These are phyloP conservation scores for Andinoacara biseriatus DNA, from an alignment of 2,113 vertebrate species.

Conservation along the genomic window DNA sequence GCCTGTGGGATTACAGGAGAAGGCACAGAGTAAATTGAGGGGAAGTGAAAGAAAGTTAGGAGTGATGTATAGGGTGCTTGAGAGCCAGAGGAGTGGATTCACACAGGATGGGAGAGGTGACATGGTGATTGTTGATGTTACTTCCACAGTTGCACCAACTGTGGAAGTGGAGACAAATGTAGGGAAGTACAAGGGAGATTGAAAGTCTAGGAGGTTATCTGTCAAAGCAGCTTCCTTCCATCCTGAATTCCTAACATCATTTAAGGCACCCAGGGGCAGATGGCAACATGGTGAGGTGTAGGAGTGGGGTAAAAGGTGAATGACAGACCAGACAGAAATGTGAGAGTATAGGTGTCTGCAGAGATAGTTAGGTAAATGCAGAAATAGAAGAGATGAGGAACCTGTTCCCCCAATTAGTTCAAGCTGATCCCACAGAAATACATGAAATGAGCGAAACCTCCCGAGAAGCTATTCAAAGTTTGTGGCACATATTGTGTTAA, in stretches of 20 bases:
- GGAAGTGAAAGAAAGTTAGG: slow-evolving; percentile 36
- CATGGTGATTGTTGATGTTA: slow-evolving; percentile 46
- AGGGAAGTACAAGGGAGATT: slow-evolving; percentile 34
- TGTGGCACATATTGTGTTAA: not conserved
- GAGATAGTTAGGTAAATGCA: not conserved
- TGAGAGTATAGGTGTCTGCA: slow-evolving; percentile 1
- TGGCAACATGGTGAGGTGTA: not conserved
- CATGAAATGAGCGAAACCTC: not conserved
- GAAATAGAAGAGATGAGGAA: not conserved
- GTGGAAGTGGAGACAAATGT: slow-evolving; percentile 39
- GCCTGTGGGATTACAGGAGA: slow-evolving; percentile 28
- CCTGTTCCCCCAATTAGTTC: not conserved
- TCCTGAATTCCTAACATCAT: slow-evolving; percentile 31
- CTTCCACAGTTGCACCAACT: slow-evolving; percentile 19
- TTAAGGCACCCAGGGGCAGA: slow-evolving; percentile 14
- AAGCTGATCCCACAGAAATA: not conserved
- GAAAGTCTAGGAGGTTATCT: slow-evolving; percentile 48
- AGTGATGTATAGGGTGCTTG: slow-evolving; percentile 24
- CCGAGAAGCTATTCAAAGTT: not conserved
- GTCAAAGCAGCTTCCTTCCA: slow-evolving; percentile 35
- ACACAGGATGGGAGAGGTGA: slow-evolving; percentile 24
- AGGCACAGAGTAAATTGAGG: slow-evolving; percentile 44
- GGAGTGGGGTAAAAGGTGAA: slow-evolving; percentile 9
- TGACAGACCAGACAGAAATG: slow-evolving; percentile 5
- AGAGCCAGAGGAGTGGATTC: slow-evolving; percentile 38